These are phyloP conservation scores for Denticeps clupeoides DNA, from an alignment of 2,797 vertebrate species.

Conservation along the genomic window DNA sequence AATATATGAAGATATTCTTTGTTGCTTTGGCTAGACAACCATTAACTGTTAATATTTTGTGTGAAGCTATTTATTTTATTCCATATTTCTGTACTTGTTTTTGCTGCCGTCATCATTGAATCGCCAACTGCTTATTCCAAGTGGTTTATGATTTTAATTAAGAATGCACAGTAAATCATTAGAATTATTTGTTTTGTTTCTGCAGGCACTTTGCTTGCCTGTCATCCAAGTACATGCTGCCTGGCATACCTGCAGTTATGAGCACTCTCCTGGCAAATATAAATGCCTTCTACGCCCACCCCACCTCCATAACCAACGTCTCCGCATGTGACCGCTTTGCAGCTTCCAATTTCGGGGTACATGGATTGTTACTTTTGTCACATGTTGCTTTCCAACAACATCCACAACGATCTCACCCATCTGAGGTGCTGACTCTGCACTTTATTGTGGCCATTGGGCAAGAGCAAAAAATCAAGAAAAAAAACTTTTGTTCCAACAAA, in stretches of 20 bases:
- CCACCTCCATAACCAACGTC: conserved; percentile 83
- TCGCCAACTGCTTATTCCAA: neutral
- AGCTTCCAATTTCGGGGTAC: conserved; percentile 95
- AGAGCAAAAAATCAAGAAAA: too few relatives aligned
- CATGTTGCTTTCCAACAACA: too few relatives aligned
- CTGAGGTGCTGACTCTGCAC: too few relatives aligned
- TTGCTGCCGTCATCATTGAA: neutral
- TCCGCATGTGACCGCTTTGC: conserved; percentile 86
- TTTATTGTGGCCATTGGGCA: too few relatives aligned
- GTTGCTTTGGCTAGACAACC: too few relatives aligned
- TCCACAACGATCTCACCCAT: too few relatives aligned
- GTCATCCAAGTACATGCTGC: conserved; percentile 93
- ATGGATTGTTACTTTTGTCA: too few relatives aligned
- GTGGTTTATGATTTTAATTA: neutral
- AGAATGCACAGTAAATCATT: too few relatives aligned
- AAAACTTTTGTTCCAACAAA: too few relatives aligned
- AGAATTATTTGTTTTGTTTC: neutral
- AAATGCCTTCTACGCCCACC: conserved; percentile 95
- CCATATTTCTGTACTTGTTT: neutral
- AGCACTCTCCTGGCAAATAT: conserved; percentile 96
- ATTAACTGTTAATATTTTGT: neutral
- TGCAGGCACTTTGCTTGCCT: conserved; percentile 91
- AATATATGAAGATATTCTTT: too few relatives aligned
- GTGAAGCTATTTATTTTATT: neutral
- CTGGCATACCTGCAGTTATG: conserved; percentile 87